These are phyloP conservation scores for Sinonovacula constricta DNA, from an alignment of 1,140 invertebrate species.

Conservation along the genomic window DNA sequence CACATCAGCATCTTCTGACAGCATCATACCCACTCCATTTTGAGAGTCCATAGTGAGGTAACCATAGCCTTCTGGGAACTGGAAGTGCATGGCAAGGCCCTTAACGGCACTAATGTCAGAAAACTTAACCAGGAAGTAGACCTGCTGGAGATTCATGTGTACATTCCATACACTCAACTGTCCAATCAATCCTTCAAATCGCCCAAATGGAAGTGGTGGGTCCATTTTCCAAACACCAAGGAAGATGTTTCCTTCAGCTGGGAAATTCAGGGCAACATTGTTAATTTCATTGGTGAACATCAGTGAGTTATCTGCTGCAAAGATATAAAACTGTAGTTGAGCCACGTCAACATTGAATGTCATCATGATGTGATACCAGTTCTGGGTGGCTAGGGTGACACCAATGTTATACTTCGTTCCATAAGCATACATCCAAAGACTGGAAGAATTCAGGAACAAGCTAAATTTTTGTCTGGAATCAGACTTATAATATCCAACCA, in stretches of 20 bases:
- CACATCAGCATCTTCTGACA: slow-evolving; percentile 19
- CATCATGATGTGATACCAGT: slow-evolving; percentile 46
- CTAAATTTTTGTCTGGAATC: slow-evolving; percentile 30
- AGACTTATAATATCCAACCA: slow-evolving; percentile 47
- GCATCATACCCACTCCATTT: slow-evolving; percentile 21
- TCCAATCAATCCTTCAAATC: slow-evolving; percentile 45
- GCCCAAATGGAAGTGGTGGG: slow-evolving; percentile 22
- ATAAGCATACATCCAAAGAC: slow-evolving; percentile 7
- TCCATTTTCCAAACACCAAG: slow-evolving; percentile 33
- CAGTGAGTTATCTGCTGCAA: not conserved
- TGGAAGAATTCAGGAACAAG: slow-evolving; percentile 26
- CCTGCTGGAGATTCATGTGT: slow-evolving; percentile 19
- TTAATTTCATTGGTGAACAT: not conserved
- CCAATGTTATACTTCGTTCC: slow-evolving; percentile 26
- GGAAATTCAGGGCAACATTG: slow-evolving; percentile 8
- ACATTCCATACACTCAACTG: slow-evolving; percentile 54
- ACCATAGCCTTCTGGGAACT: slow-evolving; percentile 46
- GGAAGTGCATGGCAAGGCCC: slow-evolving; percentile 38
- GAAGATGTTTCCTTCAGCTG: slow-evolving; percentile 32
- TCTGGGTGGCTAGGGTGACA: not conserved
- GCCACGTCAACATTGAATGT: slow-evolving; percentile 20
- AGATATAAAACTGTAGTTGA: slow-evolving; percentile 13
- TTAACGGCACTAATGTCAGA: slow-evolving; percentile 16
- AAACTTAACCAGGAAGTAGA: slow-evolving; percentile 24
- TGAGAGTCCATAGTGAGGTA: slow-evolving; percentile 35